Percentiles rank a stretch among this genome's conserved stretches.
Evolutionary conservation across 2,113 vertebrate genomes (phyloP).

Genomic region (Catharus fuscescens): DNA sequence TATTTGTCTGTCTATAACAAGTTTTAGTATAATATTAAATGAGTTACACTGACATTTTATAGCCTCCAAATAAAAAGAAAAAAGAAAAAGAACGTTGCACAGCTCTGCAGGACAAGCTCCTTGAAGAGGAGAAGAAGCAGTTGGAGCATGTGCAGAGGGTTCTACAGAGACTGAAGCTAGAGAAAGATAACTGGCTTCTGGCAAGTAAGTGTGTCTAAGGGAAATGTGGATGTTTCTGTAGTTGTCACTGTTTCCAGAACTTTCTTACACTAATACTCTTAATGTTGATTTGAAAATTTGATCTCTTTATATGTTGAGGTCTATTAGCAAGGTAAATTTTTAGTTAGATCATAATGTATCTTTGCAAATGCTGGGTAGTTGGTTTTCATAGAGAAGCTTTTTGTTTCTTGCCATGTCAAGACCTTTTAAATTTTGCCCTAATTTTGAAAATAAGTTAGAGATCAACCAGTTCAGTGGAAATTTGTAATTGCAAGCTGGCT

Average conservation of each 20-base stretch:
- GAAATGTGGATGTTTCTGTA: not conserved
- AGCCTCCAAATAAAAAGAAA: constrained; percentile 98
- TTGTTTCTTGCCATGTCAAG: not conserved
- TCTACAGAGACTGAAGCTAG: constrained; percentile 92
- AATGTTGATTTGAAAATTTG: not conserved
- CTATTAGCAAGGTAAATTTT: not conserved
- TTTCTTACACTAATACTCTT: not conserved
- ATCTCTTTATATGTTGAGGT: not conserved
- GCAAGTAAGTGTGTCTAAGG: constrained; percentile 84
- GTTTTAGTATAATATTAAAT: not conserved
- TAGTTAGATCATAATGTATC: not conserved
- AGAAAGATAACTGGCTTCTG: constrained; percentile 98
- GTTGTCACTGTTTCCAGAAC: not conserved
- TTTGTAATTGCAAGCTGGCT: not conserved
- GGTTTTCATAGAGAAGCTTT: not conserved
- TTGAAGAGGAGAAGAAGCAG: constrained; percentile 98
- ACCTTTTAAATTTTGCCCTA: not conserved
- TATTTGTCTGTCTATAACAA: not conserved
- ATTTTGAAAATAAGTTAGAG: not conserved
- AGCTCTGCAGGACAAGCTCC: constrained; percentile 94
- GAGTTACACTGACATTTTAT: constrained; percentile 24
- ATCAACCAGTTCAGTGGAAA: not conserved
- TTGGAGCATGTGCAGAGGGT: constrained; percentile 94
- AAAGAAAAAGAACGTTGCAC: constrained; percentile 98
- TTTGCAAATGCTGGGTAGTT: not conserved